These are phyloP conservation scores for Cheilosia variabilis DNA, from an alignment of 2,888 invertebrate species.

Conservation along the genomic window DNA sequence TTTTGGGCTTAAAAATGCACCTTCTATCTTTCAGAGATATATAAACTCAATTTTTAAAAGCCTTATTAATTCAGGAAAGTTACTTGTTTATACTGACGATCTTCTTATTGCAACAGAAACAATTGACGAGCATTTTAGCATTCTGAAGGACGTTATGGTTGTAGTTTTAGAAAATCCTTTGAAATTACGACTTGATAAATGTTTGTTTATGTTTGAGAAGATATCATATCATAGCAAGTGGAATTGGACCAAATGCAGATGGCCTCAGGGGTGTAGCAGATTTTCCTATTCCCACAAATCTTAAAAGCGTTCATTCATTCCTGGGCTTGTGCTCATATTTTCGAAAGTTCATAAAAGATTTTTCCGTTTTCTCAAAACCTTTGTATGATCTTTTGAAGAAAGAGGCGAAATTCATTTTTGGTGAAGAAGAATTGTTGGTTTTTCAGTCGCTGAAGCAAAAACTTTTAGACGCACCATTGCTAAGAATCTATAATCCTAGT, in stretches of 20 bases:
- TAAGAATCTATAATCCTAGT: conserved; percentile 56
- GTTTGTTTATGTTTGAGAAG: conserved; percentile 61
- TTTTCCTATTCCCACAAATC: conserved; percentile 9
- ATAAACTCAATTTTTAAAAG: conserved; percentile 3
- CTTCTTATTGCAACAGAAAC: conserved; percentile 70
- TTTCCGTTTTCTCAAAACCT: conserved; percentile 24
- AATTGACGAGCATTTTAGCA: conserved; percentile 42
- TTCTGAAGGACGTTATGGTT: conserved; percentile 31
- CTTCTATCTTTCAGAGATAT: conserved; percentile 6
- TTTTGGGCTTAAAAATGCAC: conserved; percentile 11
- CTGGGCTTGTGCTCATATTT: conserved; percentile 64
- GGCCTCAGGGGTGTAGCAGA: conserved; percentile 17
- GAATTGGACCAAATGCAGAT: conserved; percentile 20
- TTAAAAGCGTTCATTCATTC: conserved; percentile 34
- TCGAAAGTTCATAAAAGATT: conserved; percentile 35
- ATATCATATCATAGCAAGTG: conserved; percentile 22
- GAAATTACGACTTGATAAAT: conserved; percentile 70
- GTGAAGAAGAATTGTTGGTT: background rate
- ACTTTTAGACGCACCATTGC: conserved; percentile 62
- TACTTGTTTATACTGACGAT: conserved; percentile 77
- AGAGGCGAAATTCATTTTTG: too few relatives aligned
- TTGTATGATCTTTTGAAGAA: background rate
- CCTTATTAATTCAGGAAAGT: conserved; percentile 36
- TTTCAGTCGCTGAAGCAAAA: conserved; percentile 2
- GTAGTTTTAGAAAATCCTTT: conserved; percentile 57